phyloP scores from a whole-genome alignment of 1,140 invertebrate species.

The Papilio aristodemus region DNA sequence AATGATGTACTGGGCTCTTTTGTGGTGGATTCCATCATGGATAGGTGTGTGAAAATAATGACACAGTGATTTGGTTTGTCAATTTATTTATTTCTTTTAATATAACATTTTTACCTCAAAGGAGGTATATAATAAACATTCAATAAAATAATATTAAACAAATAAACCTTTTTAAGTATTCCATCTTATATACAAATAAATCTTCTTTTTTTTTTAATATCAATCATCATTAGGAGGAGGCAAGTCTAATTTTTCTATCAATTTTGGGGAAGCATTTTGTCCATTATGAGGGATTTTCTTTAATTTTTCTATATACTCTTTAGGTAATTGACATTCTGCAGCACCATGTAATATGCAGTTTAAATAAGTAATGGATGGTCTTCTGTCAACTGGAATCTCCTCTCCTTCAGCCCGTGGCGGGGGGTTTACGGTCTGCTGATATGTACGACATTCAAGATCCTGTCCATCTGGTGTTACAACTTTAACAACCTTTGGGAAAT shows the following conservation, averaged over 20 bases:
- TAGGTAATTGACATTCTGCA: conserved; percentile 83
- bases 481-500: conserved; percentile 83
- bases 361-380: conserved; percentile 87
- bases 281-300: conserved; percentile 71
- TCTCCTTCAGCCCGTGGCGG: conserved; percentile 65
- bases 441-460: conserved; percentile 83
- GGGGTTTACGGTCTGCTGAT: conserved; percentile 82
- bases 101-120: background rate
- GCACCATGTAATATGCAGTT: conserved; percentile 84
- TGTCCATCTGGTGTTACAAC: conserved; percentile 80
- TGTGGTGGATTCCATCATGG: conserved; percentile 44
- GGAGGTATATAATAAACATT: background rate
- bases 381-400: conserved; percentile 79
- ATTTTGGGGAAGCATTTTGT: conserved; percentile 59
- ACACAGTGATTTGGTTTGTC: background rate
- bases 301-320: conserved; percentile 62
- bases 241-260: conserved; percentile 63
- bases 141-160: background rate
- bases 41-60: background rate
- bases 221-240: conserved; percentile 1
- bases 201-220: background rate
- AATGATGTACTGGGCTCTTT: conserved; percentile 51
- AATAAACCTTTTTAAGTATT: conserved; percentile 10
- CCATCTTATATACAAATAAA: conserved; percentile 16
- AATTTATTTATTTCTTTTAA: conserved; percentile 7